Evolutionary conservation across 2,113 vertebrate genomes (phyloP).

Genomic region (Cynopterus brachyotis): DNA sequence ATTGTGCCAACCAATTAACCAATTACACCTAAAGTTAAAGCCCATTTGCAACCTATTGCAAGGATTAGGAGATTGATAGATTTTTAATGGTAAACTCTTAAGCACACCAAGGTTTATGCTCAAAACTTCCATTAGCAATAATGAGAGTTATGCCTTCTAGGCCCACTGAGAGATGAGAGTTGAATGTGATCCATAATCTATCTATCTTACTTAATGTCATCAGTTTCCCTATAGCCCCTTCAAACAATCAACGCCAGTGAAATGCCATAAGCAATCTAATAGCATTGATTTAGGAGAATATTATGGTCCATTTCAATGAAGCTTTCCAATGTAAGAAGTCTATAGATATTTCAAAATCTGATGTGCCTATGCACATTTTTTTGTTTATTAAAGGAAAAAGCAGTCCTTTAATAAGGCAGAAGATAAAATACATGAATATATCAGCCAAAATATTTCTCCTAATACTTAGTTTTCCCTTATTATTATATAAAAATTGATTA

Average conservation of each 20-base stretch:
- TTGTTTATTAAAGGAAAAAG: constrained; percentile 11
- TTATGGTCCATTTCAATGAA: constrained; percentile 33
- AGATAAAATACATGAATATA: background rate
- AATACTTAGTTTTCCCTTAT: background rate
- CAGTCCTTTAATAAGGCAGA: background rate
- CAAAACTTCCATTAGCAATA: constrained; percentile 37
- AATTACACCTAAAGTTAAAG: constrained; percentile 46
- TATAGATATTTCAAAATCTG: constrained; percentile 31
- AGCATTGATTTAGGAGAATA: constrained; percentile 28
- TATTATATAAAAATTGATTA: background rate
- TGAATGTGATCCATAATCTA: constrained; percentile 37
- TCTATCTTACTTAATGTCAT: constrained; percentile 57
- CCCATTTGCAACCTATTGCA: background rate
- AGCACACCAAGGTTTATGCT: background rate
- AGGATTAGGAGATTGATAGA: background rate
- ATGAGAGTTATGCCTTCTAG: background rate
- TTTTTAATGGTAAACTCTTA: constrained; percentile 17
- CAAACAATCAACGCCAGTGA: constrained; percentile 13
- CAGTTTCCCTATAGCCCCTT: constrained; percentile 40
- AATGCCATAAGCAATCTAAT: constrained; percentile 24
- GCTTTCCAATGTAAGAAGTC: background rate
- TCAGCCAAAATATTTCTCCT: background rate
- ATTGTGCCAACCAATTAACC: constrained; percentile 9
- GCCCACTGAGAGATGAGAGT: constrained; percentile 12
- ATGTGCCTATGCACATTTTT: background rate